Evolutionary conservation across 2,888 invertebrate genomes (phyloP), one percentile per base, ranked within the genome.

Genomic region (Bhutanitis thaidina): DNA sequence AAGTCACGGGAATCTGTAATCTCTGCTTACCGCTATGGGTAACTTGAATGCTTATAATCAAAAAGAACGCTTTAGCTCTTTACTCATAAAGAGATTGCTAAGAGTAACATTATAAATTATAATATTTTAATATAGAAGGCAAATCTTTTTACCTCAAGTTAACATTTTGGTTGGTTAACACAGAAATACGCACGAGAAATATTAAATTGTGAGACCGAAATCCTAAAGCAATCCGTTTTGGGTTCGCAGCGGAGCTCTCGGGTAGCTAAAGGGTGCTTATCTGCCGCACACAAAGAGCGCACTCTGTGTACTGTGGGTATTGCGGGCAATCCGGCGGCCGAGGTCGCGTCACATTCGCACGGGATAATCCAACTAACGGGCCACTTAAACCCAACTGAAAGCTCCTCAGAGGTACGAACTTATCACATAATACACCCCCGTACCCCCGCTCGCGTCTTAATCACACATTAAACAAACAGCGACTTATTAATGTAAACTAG

Each of bases 361-460:
- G 36, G 39, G 51, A 55, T 55, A 34, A 32, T 43, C 41, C 44
- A 50, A 55, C 48, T 54, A 49, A 55, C 49, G 39, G 54, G 46
- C 49, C 53, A 41, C 52, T 53, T 47, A 25, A 32, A 49, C 43
- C 58, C 55, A 49, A 55, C 51, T 50, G 43, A 41, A 51, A 44
- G 47, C 48, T 47, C 45, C 27, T 39, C 50, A 44, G 34, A 45
- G 53, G 37, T 39, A 45, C 49, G 43, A 65, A 65, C 65, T 64
- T 64, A 60, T 61, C 59, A 57, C 62, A 70, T 69, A 55, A 67
- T 63, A 64, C 59, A 65, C 67, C 62, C 55, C n/a, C n/a, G n/a
- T n/a, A 66, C 54, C 40, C 29, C 13, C 13, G 25, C 53, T 55
- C 54, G 54, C 37, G 48, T 56, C 62, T 60, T 59, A 57, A 57